These are phyloP conservation scores for Bombus consobrinus DNA, from an alignment of 1,140 invertebrate genomes.

Conservation along the genomic window DNA sequence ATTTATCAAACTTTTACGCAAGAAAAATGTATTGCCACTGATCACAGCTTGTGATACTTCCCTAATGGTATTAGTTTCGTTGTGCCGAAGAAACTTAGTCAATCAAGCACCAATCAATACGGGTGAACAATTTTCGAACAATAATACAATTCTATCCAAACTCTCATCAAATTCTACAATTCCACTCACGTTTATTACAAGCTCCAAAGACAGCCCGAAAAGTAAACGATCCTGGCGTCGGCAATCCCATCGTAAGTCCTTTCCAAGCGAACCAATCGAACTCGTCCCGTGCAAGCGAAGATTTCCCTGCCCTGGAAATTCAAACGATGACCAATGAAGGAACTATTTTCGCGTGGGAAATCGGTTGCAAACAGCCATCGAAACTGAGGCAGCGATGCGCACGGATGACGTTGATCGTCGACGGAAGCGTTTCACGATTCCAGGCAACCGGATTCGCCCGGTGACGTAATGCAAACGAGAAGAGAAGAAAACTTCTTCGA, in stretches of 20 bases:
- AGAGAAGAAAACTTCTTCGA: conserved; percentile 23
- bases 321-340: background rate
- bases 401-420: background rate
- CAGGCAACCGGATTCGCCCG: background rate
- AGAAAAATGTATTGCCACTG: too few species aligned
- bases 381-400: background rate
- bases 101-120: too few species aligned
- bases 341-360: background rate
- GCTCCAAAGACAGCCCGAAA: background rate
- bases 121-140: too few species aligned
- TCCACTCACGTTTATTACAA: background rate
- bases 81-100: too few species aligned
- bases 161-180: background rate
- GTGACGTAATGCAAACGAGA: conserved; percentile 38
- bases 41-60: too few species aligned
- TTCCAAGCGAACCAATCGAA: background rate
- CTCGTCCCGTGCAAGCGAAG: too few species aligned
- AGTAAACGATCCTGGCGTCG: background rate
- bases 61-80: too few species aligned
- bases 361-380: background rate
- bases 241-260: background rate
- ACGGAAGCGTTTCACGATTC: background rate
- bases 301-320: too few species aligned
- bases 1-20: too few species aligned
- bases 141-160: too few species aligned